Evolutionary conservation across 2,113 vertebrate species (phyloP).

Genomic region (Onychostruthus taczanowskii): DNA sequence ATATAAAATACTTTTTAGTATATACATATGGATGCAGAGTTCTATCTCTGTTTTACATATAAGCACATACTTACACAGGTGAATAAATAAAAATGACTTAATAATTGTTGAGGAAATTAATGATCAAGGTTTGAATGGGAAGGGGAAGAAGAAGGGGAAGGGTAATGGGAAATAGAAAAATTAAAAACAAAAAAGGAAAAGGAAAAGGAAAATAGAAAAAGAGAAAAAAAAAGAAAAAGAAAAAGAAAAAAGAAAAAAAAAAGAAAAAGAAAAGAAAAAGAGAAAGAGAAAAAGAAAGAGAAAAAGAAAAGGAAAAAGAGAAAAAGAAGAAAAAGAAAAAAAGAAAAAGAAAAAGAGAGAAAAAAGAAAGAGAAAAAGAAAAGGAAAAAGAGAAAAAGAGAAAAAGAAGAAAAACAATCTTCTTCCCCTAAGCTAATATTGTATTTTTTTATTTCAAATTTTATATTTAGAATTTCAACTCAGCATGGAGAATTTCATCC

Average conservation of each 20-base stretch:
- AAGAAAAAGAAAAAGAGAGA: accelerated
- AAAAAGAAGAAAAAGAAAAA: neutral
- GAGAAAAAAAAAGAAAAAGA: accelerated
- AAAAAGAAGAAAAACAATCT: neutral
- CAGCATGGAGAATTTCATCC: accelerated
- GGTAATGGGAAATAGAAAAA: neutral
- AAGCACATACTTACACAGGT: neutral
- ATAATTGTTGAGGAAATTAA: accelerated
- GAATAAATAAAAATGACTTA: neutral
- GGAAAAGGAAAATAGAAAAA: no score
- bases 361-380: no score
- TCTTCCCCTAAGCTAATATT: neutral
- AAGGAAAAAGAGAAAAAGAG: no score
- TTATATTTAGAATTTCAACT: neutral
- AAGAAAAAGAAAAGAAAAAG: no score
- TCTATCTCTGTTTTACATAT: neutral
- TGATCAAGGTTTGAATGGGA: neutral
- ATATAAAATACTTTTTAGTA: neutral
- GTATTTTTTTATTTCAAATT: neutral
- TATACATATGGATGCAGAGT: neutral
- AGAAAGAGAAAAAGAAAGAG: no score
- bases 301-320: neutral
- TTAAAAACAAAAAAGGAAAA: neutral
- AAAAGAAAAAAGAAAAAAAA: accelerated
- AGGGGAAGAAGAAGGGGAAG: neutral